phyloP scores from a whole-genome alignment of 2,113 vertebrate genomes.

The Anseranas semipalmata region DNA sequence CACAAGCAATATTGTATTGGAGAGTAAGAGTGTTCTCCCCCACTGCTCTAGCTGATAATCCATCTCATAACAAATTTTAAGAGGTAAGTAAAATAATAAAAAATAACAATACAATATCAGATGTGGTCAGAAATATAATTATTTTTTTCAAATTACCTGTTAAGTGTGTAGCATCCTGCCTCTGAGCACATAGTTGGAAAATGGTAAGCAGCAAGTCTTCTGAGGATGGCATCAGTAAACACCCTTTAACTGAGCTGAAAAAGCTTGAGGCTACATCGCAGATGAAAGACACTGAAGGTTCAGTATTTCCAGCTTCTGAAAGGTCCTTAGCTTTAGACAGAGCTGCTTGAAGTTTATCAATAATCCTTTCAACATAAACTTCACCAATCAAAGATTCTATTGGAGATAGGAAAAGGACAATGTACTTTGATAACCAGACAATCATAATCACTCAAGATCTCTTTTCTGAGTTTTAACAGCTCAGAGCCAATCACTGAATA shows the following conservation, averaged over 20 bases:
- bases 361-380: conserved; percentile 88
- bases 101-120: not conserved
- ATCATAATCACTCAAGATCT: not conserved
- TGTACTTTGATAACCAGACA: not conserved
- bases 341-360: conserved; percentile 89
- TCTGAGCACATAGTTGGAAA: conserved; percentile 91
- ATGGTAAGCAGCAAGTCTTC: conserved; percentile 92
- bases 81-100: not conserved
- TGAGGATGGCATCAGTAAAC: conserved; percentile 86
- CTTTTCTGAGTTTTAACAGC: not conserved
- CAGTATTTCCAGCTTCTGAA: conserved; percentile 87
- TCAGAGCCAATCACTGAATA: not conserved
- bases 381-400: conserved; percentile 90
- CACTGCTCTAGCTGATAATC: not conserved
- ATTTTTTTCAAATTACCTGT: conserved; percentile 77
- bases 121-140: not conserved
- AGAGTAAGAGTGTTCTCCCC: not conserved
- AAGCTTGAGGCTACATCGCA: conserved; percentile 92
- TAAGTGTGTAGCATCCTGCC: conserved; percentile 80
- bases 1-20: not conserved
- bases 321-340: conserved; percentile 87
- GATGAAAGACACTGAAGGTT: conserved; percentile 89
- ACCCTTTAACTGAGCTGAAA: conserved; percentile 90
- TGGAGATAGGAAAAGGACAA: not conserved
- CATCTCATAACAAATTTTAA: not conserved